Percentiles rank a stretch among this genome's conserved stretches.
phyloP scores from a whole-genome alignment of 2,113 vertebrate species.

The Cyprinodon variegatus region DNA sequence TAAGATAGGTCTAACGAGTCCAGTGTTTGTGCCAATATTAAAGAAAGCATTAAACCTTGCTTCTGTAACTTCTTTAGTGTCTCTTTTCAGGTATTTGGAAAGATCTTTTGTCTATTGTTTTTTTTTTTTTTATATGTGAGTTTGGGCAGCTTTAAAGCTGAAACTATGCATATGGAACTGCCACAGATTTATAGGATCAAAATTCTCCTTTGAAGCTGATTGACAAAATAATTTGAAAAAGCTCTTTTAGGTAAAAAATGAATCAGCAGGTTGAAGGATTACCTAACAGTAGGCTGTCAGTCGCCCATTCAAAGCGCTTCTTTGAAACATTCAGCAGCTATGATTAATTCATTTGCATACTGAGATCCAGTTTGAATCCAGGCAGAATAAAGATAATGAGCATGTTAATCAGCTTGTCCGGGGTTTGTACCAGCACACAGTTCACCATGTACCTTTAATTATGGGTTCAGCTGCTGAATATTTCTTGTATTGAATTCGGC shows the following conservation, averaged over 20 bases:
- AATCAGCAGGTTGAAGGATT: background rate
- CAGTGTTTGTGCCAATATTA: background rate
- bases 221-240: background rate
- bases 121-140: background rate
- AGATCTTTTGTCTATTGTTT: background rate
- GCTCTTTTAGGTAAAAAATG: background rate
- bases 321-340: background rate
- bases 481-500: background rate
- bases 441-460: constrained; percentile 8
- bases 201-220: background rate
- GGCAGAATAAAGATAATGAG: constrained; percentile 8
- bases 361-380: constrained; percentile 15
- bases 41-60: background rate
- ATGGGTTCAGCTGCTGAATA: background rate
- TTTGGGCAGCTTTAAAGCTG: background rate
- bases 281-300: background rate
- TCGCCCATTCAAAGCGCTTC: background rate
- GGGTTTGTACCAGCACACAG: background rate
- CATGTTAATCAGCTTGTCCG: constrained; percentile 12
- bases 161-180: background rate
- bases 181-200: background rate
- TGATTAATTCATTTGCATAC: background rate
- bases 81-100: background rate
- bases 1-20: background rate
- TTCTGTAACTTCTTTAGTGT: background rate